phyloP scores from a whole-genome alignment of 2,113 vertebrate species.

The Cavia aperea region DNA sequence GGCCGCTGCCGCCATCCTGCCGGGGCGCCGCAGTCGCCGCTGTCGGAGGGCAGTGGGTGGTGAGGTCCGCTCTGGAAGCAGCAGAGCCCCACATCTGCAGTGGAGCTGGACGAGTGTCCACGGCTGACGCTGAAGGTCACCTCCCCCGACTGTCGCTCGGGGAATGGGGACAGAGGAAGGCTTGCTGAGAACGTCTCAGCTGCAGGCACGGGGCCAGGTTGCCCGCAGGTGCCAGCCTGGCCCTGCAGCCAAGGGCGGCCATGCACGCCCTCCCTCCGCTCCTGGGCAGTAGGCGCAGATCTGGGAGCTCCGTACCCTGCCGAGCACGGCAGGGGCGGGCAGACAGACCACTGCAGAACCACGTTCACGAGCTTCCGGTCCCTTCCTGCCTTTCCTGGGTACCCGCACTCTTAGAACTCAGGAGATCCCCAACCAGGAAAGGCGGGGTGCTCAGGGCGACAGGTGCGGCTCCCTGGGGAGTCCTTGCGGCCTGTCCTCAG shows the following conservation, averaged over 20 bases:
- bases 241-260: background rate
- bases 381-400: background rate
- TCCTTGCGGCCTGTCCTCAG: background rate
- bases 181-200: background rate
- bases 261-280: background rate
- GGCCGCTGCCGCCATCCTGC: fast-evolving
- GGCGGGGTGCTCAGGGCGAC: background rate
- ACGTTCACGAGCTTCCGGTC: fast-evolving
- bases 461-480: background rate
- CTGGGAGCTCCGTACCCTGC: background rate
- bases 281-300: background rate
- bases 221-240: fast-evolving
- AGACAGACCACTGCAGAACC: background rate
- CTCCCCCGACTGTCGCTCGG: too few species aligned
- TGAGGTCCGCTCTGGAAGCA: fast-evolving
- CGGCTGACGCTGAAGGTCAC: too few species aligned
- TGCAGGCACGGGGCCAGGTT: background rate
- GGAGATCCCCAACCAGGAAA: background rate
- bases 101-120: background rate
- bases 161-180: background rate
- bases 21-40: background rate
- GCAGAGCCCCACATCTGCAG: fast-evolving
- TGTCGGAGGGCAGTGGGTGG: background rate
- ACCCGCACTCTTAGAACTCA: background rate
- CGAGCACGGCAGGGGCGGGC: fast-evolving